Percentiles rank a stretch among this genome's conserved stretches.
Evolutionary conservation across 2,797 vertebrate species (phyloP).

Genomic region (Poliocrania exsul): DNA sequence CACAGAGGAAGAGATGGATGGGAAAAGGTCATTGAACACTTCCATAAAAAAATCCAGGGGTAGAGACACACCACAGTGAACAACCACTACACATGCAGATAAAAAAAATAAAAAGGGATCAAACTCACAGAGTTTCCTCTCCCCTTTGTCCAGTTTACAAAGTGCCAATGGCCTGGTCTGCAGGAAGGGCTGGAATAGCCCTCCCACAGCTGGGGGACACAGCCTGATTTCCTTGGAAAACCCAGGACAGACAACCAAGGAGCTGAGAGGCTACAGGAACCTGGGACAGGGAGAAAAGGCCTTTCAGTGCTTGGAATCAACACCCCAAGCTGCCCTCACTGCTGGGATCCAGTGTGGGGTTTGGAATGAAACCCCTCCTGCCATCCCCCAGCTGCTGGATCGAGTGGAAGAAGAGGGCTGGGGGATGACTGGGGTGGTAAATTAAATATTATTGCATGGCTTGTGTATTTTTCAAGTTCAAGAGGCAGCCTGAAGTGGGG

Average conservation of each 20-base stretch:
- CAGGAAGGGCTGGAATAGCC: background rate
- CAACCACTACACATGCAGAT: background rate
- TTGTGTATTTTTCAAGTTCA: slow-evolving; percentile 13
- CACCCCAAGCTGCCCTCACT: background rate
- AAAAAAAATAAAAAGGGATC: background rate
- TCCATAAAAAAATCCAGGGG: background rate
- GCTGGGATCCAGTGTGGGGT: background rate
- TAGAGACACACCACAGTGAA: background rate
- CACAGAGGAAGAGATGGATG: background rate
- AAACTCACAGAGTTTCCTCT: background rate
- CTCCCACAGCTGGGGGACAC: background rate
- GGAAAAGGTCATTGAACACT: background rate
- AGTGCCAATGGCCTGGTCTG: background rate
- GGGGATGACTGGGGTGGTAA: background rate
- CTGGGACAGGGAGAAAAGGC: background rate
- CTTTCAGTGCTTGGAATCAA: background rate
- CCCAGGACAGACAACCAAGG: background rate
- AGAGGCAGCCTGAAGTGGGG: background rate
- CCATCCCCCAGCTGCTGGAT: background rate
- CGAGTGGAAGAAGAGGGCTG: background rate
- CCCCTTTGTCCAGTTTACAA: background rate
- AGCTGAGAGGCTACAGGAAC: background rate
- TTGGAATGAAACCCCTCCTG: background rate
- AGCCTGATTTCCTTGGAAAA: background rate
- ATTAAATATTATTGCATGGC: background rate